A percentile compares a stretch with the other conserved stretches of the same genome.
Evolutionary conservation across 2,113 vertebrate genomes (phyloP).

Genomic region (Chiloscyllium plagiosum): DNA sequence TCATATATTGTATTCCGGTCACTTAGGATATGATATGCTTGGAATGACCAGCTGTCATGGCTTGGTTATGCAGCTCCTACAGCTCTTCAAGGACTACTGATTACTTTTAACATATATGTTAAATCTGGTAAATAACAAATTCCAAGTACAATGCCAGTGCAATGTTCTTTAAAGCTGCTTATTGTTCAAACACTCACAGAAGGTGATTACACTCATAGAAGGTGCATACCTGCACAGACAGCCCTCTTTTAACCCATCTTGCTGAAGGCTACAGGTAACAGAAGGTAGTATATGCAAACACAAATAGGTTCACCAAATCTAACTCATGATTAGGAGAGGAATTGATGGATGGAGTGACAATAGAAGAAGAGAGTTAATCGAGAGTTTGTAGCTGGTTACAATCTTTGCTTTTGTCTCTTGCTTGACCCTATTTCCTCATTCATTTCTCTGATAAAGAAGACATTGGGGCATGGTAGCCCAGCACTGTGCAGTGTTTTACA

Average conservation of each 20-base stretch:
- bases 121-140: background rate
- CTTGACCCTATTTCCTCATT: background rate
- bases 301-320: background rate
- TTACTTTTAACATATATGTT: background rate
- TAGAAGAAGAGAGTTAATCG: background rate
- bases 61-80: background rate
- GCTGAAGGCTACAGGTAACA: background rate
- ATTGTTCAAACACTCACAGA: background rate
- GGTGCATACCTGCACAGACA: background rate
- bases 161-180: background rate
- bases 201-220: background rate
- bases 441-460: background rate
- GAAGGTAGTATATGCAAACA: background rate
- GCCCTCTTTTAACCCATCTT: background rate
- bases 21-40: background rate
- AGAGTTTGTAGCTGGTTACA: background rate
- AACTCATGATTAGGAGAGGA: background rate
- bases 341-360: background rate
- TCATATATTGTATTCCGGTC: background rate
- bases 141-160: background rate
- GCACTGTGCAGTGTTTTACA: background rate
- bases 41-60: background rate
- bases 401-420: background rate
- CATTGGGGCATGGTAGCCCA: background rate
- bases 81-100: background rate